Evolutionary conservation across 2,113 vertebrate species (phyloP), one percentile per base, ranked within the genome.

Genomic region (Syrrhaptes paradoxus): DNA sequence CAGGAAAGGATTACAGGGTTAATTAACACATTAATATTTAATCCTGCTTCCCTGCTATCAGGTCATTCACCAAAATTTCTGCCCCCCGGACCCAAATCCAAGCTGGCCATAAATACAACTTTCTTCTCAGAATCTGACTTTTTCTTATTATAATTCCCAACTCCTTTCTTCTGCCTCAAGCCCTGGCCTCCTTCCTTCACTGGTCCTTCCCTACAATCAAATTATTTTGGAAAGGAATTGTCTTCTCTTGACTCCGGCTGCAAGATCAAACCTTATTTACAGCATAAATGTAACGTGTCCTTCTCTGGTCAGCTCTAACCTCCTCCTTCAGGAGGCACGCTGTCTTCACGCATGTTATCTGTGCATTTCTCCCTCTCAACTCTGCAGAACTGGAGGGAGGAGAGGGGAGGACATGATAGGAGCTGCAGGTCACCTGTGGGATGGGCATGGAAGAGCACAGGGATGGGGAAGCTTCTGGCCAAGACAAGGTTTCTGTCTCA

Each of bases 1-100:
- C 70, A 76, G 62, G 67, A 43, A 71, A 85, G 61, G 91, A 85
- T 87, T 94, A 90, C 59, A 90, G 85, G 89, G 91, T 92, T 88
- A 93, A 94, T 34, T 24, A 93, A 82, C 41, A 77, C 32, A 88
- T 88, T 54, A 86, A 94, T 74, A 95, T 92, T 82, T 87, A 93
- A 90, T 73, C 62, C 65, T 1, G 8, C 16, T 85, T 89, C 25
- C 52, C 26, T 4, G 4, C 57, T 78, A 87, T 13, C 3, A 3
- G 25, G 49, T 90, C 6, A 0, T 57, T 41, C 71, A 29, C 49
- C 54, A 86, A 81, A 90, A 85, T 54, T 87, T 85, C 45, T 92
- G 54, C 46, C 43, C 49, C 28, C 31, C 18, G 22, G 65, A 84
- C 68, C n/a, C 75, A 90, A 90, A 87, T 38, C 52, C 67, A 57